Conservation (phyloP, 2,888 invertebrate genomes). For the Cantharis nigra region DNA sequence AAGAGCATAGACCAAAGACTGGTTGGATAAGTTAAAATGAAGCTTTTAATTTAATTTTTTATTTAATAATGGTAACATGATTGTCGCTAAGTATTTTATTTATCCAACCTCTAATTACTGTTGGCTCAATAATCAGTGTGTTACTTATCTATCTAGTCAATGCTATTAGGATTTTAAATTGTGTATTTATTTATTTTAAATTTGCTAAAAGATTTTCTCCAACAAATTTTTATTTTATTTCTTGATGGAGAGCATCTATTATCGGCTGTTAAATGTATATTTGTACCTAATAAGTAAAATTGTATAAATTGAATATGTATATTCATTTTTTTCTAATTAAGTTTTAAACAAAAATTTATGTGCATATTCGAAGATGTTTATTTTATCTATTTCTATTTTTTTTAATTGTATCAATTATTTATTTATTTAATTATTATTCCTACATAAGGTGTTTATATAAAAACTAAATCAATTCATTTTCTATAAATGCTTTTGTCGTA, state of each 20-base stretch:
- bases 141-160: constrained; percentile 49
- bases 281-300: constrained; percentile 21
- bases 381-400: background rate
- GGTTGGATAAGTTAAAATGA: constrained; percentile 30
- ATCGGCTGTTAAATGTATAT: constrained; percentile 27
- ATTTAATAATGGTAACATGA: constrained; percentile 10
- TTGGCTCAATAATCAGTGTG: constrained; percentile 50
- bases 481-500: constrained; percentile 29
- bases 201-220: constrained; percentile 18
- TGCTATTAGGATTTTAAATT: constrained; percentile 41
- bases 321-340: constrained; percentile 12
- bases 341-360: constrained; percentile 7
- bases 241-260: constrained; percentile 22
- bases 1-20: constrained; percentile 54
- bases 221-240: constrained; percentile 12
- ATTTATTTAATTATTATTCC: constrained; percentile 26
- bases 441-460: constrained; percentile 22
- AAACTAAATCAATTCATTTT: constrained; percentile 22
- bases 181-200: constrained; percentile 27
- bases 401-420: constrained; percentile 12
- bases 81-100: constrained; percentile 30
- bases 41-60: constrained; percentile 32
- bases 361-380: background rate
- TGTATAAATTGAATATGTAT: constrained; percentile 22
- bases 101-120: constrained; percentile 39